Conservation (phyloP, 1,140 invertebrate genomes). For the Bombus affinis region DNA sequence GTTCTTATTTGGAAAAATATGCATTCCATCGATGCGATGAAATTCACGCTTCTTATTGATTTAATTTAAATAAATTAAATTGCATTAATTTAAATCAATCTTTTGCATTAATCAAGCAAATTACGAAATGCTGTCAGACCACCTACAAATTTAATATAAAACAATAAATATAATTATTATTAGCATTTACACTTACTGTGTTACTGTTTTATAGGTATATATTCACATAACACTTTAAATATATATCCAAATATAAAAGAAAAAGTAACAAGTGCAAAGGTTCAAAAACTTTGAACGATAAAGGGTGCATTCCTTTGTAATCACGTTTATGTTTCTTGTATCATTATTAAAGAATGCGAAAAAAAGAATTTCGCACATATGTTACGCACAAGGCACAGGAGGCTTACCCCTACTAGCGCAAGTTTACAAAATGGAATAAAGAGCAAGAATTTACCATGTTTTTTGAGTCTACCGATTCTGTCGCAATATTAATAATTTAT, state of each 20-base stretch:
- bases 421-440: slow-evolving; percentile 41
- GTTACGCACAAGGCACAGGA: slow-evolving; percentile 47
- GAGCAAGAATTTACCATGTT: not conserved
- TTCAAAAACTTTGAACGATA: not conserved
- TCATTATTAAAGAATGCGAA: slow-evolving; percentile 12
- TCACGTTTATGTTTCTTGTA: not conserved
- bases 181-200: not conserved
- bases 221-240: not conserved
- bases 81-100: not conserved
- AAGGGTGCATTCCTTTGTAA: not conserved
- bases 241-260: slow-evolving; percentile 19
- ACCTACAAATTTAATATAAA: slow-evolving; percentile 9
- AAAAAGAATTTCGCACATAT: not conserved
- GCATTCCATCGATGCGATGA: not conserved
- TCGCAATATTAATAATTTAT: slow-evolving; percentile 30
- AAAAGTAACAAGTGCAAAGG: slow-evolving; percentile 32
- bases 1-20: not conserved
- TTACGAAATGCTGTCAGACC: not conserved
- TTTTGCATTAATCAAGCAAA: slow-evolving; percentile 24
- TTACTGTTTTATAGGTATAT: slow-evolving; percentile 2
- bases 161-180: slow-evolving; percentile 22
- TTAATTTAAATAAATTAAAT: not conserved
- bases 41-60: slow-evolving; percentile 1
- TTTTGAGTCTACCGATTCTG: not conserved
- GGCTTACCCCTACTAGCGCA: slow-evolving; percentile 24